Conservation (phyloP, 2,797 vertebrate species). For the Nyctalus aviator region DNA sequence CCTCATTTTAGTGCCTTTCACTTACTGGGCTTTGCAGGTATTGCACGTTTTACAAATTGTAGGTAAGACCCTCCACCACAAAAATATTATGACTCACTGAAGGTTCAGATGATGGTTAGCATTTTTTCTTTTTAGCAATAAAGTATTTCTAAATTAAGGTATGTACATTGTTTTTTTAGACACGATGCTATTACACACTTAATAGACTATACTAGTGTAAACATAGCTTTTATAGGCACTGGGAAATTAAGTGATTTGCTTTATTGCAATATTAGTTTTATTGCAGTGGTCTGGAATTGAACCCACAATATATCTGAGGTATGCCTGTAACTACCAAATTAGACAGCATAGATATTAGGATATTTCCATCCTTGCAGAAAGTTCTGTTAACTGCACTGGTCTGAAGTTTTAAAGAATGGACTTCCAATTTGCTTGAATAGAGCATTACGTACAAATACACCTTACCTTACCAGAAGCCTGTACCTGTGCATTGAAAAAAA, state of each 20-base stretch:
- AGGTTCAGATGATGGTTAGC: not conserved
- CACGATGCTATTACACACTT: not conserved
- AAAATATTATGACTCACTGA: not conserved
- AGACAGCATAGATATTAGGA: not conserved
- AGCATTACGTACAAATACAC: not conserved
- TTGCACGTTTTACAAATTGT: not conserved
- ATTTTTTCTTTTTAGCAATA: not conserved
- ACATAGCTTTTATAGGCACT: not conserved
- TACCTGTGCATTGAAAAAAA: not conserved
- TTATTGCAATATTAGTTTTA: not conserved
- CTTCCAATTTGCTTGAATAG: conserved; percentile 1
- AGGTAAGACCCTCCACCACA: not conserved
- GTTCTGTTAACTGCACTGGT: not conserved
- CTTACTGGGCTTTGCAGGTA: not conserved
- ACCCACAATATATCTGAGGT: not conserved
- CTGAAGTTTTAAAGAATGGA: conserved; percentile 3
- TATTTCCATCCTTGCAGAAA: not conserved
- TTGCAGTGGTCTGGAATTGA: not conserved
- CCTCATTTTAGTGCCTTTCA: not conserved
- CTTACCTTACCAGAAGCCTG: not conserved
- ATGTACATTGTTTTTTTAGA: not conserved
- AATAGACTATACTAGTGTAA: not conserved
- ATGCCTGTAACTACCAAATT: not conserved
- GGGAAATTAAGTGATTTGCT: not conserved
- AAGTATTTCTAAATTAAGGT: not conserved